Evolutionary conservation across 2,888 invertebrate genomes (phyloP).

Genomic region (Tholera decimalis): DNA sequence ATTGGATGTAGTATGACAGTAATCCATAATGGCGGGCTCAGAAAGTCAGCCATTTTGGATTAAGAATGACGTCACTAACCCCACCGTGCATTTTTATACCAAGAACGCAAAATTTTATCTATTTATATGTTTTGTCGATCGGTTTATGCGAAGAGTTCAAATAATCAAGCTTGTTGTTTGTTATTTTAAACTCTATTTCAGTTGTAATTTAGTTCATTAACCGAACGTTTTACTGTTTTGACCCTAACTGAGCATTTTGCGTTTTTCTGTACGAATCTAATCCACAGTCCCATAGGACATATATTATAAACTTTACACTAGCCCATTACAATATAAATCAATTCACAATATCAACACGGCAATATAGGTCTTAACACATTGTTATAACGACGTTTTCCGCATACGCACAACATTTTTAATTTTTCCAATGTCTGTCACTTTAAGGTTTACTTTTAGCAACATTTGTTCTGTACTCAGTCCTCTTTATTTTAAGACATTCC

Average conservation of each 20-base stretch:
- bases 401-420: background rate
- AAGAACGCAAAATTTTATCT: no score
- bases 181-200: background rate
- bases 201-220: background rate
- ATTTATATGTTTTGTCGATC: no score
- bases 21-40: no score
- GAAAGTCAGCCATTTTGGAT: no score
- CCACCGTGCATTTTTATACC: no score
- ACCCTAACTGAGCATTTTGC: background rate
- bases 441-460: background rate
- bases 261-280: conserved; percentile 2
- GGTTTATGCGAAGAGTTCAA: background rate
- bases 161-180: background rate
- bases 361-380: conserved; percentile 11
- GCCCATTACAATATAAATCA: conserved; percentile 6
- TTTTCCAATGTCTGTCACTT: background rate
- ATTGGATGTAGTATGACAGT: no score
- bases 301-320: conserved; percentile 1
- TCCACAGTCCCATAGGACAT: background rate
- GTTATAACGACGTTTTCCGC: background rate
- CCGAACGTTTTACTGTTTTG: background rate
- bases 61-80: no score
- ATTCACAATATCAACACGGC: conserved; percentile 29
- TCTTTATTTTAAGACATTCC: background rate
- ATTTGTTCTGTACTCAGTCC: background rate